These are phyloP conservation scores for Clarias laeviceps DNA, from an alignment of 2,797 vertebrate genomes.

Conservation along the genomic window DNA sequence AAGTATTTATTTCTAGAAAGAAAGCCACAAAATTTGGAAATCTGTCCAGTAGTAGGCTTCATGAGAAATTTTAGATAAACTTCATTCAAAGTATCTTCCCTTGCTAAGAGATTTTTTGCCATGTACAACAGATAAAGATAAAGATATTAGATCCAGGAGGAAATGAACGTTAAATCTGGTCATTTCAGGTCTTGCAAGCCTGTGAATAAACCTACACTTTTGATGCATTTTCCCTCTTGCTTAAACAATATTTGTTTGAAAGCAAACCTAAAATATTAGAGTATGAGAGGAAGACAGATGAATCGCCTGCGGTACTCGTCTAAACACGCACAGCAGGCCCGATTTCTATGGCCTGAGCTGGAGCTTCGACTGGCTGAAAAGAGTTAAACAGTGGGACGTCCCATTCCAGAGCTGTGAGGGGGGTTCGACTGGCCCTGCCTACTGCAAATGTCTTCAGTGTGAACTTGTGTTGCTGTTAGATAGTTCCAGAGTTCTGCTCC, in stretches of 20 bases:
- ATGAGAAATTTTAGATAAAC: too few relatives aligned
- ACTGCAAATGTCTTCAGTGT: constrained; percentile 73
- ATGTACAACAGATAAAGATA: neutral
- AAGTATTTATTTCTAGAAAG: neutral
- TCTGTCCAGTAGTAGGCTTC: neutral
- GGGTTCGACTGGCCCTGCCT: constrained; percentile 68
- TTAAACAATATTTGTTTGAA: neutral
- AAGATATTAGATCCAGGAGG: neutral
- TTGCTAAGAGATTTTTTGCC: neutral
- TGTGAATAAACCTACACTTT: neutral
- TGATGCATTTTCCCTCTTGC: neutral
- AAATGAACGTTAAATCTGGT: neutral
- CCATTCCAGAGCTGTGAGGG: constrained; percentile 62
- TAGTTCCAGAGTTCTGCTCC: constrained; percentile 74
- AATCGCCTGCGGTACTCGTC: neutral
- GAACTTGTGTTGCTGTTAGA: constrained; percentile 78
- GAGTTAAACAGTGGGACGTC: constrained; percentile 67
- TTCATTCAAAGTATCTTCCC: neutral
- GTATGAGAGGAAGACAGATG: neutral
- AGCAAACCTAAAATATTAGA: neutral
- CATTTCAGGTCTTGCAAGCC: neutral
- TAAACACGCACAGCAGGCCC: constrained; percentile 3
- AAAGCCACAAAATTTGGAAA: neutral
- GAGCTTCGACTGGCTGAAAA: constrained; percentile 50
- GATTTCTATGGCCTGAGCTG: neutral